Percentiles rank a stretch among this genome's conserved stretches.
Evolutionary conservation across 1,140 invertebrate species (phyloP).

Genomic region (Charaxes varanes): DNA sequence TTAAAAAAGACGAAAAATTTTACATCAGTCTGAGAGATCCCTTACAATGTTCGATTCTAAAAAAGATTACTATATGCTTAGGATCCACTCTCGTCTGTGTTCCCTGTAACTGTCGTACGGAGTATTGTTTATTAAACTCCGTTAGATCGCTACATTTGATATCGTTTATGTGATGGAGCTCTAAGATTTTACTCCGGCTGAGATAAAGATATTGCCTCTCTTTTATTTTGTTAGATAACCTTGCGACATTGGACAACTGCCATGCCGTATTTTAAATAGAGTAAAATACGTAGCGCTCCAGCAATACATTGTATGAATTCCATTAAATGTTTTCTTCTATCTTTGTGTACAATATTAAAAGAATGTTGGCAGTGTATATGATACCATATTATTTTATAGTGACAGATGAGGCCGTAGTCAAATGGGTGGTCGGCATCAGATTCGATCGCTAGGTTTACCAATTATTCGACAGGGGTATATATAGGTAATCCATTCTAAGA

Average conservation of each 20-base stretch:
- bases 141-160: constrained; percentile 10
- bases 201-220: constrained; percentile 10
- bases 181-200: constrained; percentile 9
- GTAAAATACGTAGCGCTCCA: constrained; percentile 7
- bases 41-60: no score
- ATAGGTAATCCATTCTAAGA: no score
- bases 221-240: constrained; percentile 24
- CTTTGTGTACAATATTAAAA: no score
- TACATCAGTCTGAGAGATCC: no score
- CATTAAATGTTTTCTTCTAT: constrained; percentile 10
- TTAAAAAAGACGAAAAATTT: no score
- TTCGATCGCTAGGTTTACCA: no score
- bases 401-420: no score
- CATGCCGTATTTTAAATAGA: constrained; percentile 16
- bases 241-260: constrained; percentile 19
- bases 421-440: no score
- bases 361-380: no score
- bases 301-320: constrained; percentile 1
- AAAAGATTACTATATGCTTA: constrained; percentile 49
- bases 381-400: no score
- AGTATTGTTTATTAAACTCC: constrained; percentile 23
- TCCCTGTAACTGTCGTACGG: constrained; percentile 34
- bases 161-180: constrained; percentile 15
- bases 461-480: no score
- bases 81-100: constrained; percentile 44